Evolutionary conservation across 2,888 invertebrate species (phyloP).

Genomic region (Saturnia japonica): DNA sequence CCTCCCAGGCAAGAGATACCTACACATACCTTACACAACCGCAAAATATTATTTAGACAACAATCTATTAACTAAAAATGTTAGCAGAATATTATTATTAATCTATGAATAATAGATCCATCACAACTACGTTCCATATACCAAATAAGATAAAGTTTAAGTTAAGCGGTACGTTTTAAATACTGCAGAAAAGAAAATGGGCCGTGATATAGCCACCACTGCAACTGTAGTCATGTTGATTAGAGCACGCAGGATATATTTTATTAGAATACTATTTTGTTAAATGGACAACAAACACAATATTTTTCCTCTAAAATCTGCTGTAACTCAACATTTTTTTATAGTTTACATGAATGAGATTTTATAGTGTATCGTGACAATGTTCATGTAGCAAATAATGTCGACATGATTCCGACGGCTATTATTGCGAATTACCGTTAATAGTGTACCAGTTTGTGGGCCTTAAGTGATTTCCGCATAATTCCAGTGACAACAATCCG

Average conservation of each 20-base stretch:
- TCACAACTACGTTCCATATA: no score
- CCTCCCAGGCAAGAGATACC: no score
- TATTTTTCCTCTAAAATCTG: neutral
- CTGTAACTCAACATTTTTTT: slow-evolving; percentile 2
- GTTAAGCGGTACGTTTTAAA: neutral
- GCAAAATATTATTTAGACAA: no score
- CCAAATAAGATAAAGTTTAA: neutral
- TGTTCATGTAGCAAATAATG: slow-evolving; percentile 10
- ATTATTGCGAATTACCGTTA: slow-evolving; percentile 78
- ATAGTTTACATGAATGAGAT: slow-evolving; percentile 14
- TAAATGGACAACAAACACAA: neutral
- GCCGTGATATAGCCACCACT: no score
- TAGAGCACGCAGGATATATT: neutral
- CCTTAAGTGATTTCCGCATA: slow-evolving; percentile 70
- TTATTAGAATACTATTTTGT: neutral
- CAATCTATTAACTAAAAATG: no score
- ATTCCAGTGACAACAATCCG: slow-evolving; percentile 72
- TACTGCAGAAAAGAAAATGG: neutral
- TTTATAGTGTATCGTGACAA: slow-evolving; percentile 1
- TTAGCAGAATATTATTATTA: no score
- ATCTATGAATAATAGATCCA: no score
- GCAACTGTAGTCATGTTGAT: neutral
- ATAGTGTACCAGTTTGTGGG: slow-evolving; percentile 47
- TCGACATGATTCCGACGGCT: slow-evolving; percentile 44
- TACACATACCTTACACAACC: no score